These are phyloP conservation scores for Lerista edwardsae DNA, from an alignment of 2,797 vertebrate species.

Conservation along the genomic window DNA sequence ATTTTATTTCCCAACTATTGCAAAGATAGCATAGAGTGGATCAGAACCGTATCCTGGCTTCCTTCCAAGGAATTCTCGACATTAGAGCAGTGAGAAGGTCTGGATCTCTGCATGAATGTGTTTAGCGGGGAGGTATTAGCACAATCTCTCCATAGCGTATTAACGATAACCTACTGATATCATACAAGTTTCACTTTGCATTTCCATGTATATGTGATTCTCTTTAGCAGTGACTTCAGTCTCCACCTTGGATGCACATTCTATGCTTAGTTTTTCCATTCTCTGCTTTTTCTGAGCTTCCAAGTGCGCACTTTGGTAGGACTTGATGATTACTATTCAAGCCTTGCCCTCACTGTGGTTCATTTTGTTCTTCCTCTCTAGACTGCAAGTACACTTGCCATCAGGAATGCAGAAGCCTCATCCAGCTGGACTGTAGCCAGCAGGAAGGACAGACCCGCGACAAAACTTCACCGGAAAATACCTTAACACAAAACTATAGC, in stretches of 20 bases:
- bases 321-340: background rate
- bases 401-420: conserved; percentile 85
- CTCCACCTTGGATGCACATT: background rate
- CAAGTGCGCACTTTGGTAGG: background rate
- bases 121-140: background rate
- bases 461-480: conserved; percentile 76
- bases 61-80: background rate
- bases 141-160: background rate
- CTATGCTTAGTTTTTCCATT: background rate
- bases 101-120: background rate
- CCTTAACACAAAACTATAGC: conserved; percentile 50
- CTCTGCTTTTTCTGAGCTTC: background rate
- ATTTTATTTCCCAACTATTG: background rate
- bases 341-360: conserved; percentile 34
- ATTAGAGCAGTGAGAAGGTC: background rate
- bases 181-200: background rate
- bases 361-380: conserved; percentile 63
- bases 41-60: background rate
- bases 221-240: background rate
- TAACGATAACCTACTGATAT: background rate
- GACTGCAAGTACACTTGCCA: conserved; percentile 96
- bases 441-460: conserved; percentile 69
- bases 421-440: conserved; percentile 91
- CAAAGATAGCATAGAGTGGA: background rate
- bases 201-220: background rate